Percentiles rank a stretch among this genome's conserved stretches.
Conservation (phyloP, 1,140 invertebrate genomes). For the Neodiprion fabricii region DNA sequence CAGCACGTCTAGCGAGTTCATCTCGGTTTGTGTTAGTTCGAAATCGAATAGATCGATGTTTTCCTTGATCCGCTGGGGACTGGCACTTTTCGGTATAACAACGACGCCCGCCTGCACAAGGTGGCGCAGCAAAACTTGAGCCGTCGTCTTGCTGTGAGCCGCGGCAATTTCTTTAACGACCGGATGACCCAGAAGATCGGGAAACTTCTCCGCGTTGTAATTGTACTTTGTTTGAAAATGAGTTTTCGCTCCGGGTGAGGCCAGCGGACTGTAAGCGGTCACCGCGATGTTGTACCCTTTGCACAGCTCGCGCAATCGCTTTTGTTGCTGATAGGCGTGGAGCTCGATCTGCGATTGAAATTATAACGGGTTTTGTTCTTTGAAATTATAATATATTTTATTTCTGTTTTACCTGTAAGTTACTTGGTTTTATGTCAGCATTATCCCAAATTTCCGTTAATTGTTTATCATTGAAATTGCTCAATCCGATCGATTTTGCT, state of each 20-base stretch:
- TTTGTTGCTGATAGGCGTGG: conserved; percentile 85
- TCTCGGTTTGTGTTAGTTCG: conserved; percentile 60
- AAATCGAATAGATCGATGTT: conserved; percentile 71
- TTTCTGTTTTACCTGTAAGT: conserved; percentile 68
- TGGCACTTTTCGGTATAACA: conserved; percentile 87
- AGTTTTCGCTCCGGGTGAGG: conserved; percentile 67
- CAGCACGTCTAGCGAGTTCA: conserved; percentile 59
- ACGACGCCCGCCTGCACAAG: conserved; percentile 75
- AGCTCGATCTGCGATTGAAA: conserved; percentile 72
- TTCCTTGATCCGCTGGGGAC: conserved; percentile 70
- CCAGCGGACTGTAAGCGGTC: conserved; percentile 85
- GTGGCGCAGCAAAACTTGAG: conserved; percentile 81
- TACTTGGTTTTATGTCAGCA: conserved; percentile 71
- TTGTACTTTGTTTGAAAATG: conserved; percentile 61
- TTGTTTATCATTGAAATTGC: conserved; percentile 81
- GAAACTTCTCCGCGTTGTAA: conserved; percentile 65
- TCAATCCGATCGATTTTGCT: conserved; percentile 76
- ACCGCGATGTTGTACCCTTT: conserved; percentile 73
- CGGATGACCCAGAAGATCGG: conserved; percentile 73
- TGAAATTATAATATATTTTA: conserved; percentile 12
- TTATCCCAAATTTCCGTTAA: conserved; percentile 70
- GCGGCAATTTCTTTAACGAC: conserved; percentile 73
- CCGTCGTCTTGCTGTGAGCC: conserved; percentile 73
- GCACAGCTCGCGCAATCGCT: conserved; percentile 77
- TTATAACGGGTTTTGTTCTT: not conserved